Evolutionary conservation across 2,888 invertebrate genomes (phyloP).

Genomic region (Sinodicranocentrus sp.): DNA sequence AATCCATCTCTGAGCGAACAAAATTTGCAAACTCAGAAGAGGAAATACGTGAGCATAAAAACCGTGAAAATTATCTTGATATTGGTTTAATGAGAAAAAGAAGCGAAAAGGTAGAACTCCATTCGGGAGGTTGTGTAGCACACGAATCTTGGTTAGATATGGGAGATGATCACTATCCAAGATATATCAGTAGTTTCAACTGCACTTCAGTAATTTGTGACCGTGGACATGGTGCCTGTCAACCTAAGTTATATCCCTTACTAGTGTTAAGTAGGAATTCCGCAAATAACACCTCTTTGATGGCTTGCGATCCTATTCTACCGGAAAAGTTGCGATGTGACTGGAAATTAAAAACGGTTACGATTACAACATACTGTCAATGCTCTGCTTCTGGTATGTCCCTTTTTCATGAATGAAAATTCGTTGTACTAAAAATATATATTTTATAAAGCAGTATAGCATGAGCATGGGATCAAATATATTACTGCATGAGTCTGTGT

Average conservation of each 20-base stretch:
- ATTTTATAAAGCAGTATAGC: not conserved
- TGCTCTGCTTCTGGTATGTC: constrained; percentile 27
- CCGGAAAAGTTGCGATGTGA: constrained; percentile 45
- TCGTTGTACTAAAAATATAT: too few species aligned
- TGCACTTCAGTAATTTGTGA: constrained; percentile 38
- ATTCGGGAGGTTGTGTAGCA: constrained; percentile 43
- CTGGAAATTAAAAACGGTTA: constrained; percentile 36
- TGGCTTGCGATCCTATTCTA: constrained; percentile 19
- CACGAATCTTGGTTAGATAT: constrained; percentile 31
- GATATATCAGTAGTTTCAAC: constrained; percentile 31
- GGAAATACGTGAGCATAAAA: constrained; percentile 8
- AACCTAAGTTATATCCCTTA: constrained; percentile 8
- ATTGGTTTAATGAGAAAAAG: constrained; percentile 21
- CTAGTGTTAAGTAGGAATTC: constrained; percentile 31
- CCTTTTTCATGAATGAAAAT: not conserved
- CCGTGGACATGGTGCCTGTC: constrained; percentile 13
- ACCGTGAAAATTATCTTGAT: not conserved
- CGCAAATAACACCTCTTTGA: constrained; percentile 19
- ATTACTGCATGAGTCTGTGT: too few species aligned
- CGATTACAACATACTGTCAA: constrained; percentile 51
- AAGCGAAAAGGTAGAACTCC: not conserved
- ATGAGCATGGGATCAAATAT: not conserved
- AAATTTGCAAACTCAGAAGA: constrained; percentile 29
- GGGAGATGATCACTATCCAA: constrained; percentile 38
- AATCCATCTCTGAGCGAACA: constrained; percentile 11